These are phyloP conservation scores for Tyto alba DNA, from an alignment of 2,113 vertebrate species.

Conservation along the genomic window DNA sequence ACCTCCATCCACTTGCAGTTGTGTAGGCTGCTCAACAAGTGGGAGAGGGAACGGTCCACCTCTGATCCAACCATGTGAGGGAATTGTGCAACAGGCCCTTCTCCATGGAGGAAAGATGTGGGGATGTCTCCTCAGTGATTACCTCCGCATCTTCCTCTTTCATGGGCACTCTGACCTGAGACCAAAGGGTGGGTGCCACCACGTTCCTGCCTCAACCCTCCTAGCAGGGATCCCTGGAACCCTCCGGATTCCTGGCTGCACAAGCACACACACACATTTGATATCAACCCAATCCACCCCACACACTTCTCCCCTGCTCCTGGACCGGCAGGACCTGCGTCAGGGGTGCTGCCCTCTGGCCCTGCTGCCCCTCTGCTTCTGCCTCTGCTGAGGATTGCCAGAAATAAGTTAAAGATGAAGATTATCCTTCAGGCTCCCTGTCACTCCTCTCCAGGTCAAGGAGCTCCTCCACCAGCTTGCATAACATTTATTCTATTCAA, in stretches of 20 bases:
- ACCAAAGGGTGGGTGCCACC: neutral
- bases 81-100: neutral
- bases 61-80: neutral
- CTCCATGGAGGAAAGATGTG: neutral
- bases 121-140: neutral
- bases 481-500: neutral
- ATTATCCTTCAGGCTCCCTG: neutral
- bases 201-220: accelerated
- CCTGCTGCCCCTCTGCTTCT: neutral
- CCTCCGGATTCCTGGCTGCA: neutral
- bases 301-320: accelerated
- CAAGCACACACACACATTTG: neutral
- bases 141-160: neutral
- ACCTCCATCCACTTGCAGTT: neutral
- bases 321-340: neutral
- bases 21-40: neutral
- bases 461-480: neutral
- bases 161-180: neutral
- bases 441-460: neutral
- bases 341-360: neutral
- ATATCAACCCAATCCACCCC: neutral
- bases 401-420: neutral
- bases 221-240: neutral
- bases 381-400: neutral
- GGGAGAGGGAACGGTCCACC: neutral